Base-by-base conservation (phyloP, 2,797 vertebrate species). In the Sparus aurata region DNA sequence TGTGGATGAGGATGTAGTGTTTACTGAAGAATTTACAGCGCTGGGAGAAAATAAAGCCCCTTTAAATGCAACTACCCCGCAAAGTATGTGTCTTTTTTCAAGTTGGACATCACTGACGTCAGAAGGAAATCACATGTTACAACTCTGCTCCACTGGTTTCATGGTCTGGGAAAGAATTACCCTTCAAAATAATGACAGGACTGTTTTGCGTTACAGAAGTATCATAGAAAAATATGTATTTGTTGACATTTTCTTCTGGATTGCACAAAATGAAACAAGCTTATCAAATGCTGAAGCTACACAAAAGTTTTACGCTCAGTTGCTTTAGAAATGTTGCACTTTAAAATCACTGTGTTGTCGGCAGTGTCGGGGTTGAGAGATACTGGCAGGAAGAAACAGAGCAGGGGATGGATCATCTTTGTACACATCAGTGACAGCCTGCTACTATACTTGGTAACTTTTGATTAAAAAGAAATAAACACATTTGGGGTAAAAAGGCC, bases 111-210 rank as follows among this genome's bases (percentile, higher is more conserved):
- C 38, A 20, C 69, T 88, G 85, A 91, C 83, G 79, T 93, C 87
- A 92, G 81, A 61, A 53, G 17, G 65, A 77, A 83, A 88, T 90
- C 92, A 90, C 81, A 90, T 75, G 87, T 86, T 89, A 74, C 13
- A 58, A 69, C 23, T 78, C 52, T 69, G n/a, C 2, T 67, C 69
- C 61, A 67, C 45, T 58, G 54, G 53, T 81, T 90, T 84, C 52
- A 79, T 77, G 73, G 64, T 86, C 63, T 74, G 72, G 65, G 73
- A 79, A 76, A 73, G 4, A 87, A 49, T 41, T 1, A 73, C n/a
- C 12, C 55, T 63, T 11, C 61, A 69, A 82, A 83, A 80, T 63
- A 46, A 85, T 64, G 69, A 79, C 20, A 38, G 46, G 69, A 73
- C 73, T 77, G 61, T 89, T 77, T 72, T 23, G n/a, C 22, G 25